phyloP scores from a whole-genome alignment of 2,797 vertebrate genomes.

The Coranthus polyacanthus region DNA sequence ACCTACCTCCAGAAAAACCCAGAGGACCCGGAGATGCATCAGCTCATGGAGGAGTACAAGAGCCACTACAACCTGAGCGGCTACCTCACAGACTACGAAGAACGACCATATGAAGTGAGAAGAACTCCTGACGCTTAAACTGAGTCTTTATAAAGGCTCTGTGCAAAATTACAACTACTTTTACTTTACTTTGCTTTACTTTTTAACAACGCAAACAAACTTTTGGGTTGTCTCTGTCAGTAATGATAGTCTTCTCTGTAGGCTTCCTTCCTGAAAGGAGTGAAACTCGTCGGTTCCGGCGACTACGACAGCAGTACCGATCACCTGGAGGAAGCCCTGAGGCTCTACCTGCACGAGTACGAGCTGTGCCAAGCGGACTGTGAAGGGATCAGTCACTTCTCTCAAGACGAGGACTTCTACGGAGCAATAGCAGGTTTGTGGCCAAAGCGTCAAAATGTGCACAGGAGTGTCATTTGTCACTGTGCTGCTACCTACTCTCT shows the following conservation, averaged over 20 bases:
- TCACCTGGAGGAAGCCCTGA: slow-evolving; percentile 89
- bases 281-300: slow-evolving; percentile 87
- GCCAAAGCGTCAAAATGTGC: background rate
- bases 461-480: background rate
- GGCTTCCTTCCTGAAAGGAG: slow-evolving; percentile 78
- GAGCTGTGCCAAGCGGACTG: slow-evolving; percentile 88
- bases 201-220: no score
- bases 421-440: slow-evolving; percentile 86
- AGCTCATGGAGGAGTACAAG: slow-evolving; percentile 86
- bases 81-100: slow-evolving; percentile 87
- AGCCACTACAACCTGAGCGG: slow-evolving; percentile 86
- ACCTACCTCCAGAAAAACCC: slow-evolving; percentile 93
- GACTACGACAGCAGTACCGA: slow-evolving; percentile 85
- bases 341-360: slow-evolving; percentile 86
- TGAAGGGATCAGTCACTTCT: slow-evolving; percentile 86
- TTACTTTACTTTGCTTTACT: no score
- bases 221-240: no score
- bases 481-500: background rate
- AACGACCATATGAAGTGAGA: slow-evolving; percentile 85
- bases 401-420: slow-evolving; percentile 87
- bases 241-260: slow-evolving; percentile 14
- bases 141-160: no score
- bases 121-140: background rate
- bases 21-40: slow-evolving; percentile 85
- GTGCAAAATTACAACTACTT: no score